Base-by-base conservation (phyloP, 2,113 vertebrate genomes). In the Orycteropus afer region DNA sequence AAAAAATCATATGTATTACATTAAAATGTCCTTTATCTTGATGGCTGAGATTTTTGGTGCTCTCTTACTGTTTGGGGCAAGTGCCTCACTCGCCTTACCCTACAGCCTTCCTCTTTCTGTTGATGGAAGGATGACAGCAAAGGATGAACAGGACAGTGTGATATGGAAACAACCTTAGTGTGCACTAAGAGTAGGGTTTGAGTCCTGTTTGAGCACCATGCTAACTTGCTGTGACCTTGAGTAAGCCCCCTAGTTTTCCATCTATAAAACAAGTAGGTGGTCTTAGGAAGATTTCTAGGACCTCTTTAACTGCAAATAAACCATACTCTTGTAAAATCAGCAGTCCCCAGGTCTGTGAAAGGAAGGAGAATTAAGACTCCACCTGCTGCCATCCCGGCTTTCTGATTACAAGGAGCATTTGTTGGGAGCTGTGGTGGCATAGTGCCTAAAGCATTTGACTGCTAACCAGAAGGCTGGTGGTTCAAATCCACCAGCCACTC, bases 131-230 rank as follows among this genome's bases (percentile, higher is more conserved):
- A 14, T 59, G 47, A 91, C 55, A 8, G n/a, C 34, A 0, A 7
- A 53, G 42, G 55, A 22, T 49, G 11, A 4, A 40, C 51, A n/a
- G 67, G 55, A 15, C 34, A 4, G 0, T 3, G 49, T 5, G 18
- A 22, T 11, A 7, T 27, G 59, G 57, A 40, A 29, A 49, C 25
- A 22, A 18, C 51, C 51, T 77, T 9, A n/a, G 2, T 13, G 2
- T 0, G 9, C 20, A 4, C n/a, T 51, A 53, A 0, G 27, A 73
- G 51, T 2, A 5, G 2, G 12, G 12, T 69, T 32, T 15, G 13
- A 23, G 42, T 22, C 7, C 20, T 47, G 4, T 37, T 8, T 47
- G 23, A 5, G 34, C 45, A 25, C 10, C 3, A 27, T 79, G 8
- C 49, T 11, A 12, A 59, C 3, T 10, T n/a, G 65, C 20, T 23